Percentiles rank a stretch among this genome's conserved stretches.
phyloP scores from a whole-genome alignment of 2,888 invertebrate genomes.

The Hypsopygia costalis region DNA sequence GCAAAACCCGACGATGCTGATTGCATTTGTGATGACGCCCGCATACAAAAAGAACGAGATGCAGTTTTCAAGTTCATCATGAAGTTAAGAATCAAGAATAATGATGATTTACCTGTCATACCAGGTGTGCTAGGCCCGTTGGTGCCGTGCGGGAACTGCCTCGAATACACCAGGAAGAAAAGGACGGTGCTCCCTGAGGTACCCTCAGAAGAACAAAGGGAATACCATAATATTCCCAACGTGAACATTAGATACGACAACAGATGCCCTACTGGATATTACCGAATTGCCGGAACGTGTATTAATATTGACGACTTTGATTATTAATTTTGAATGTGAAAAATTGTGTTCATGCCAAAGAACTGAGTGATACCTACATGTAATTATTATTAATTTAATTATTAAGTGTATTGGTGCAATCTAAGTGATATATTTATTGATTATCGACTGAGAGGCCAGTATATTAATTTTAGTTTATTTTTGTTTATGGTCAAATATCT shows the following conservation, averaged over 20 bases:
- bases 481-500: no score
- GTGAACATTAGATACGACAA: slow-evolving; percentile 1
- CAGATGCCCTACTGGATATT: slow-evolving; percentile 13
- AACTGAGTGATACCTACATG: neutral
- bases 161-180: slow-evolving; percentile 18
- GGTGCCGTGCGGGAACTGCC: slow-evolving; percentile 29
- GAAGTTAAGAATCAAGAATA: slow-evolving; percentile 9
- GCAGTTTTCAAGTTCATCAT: slow-evolving; percentile 20
- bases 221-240: neutral
- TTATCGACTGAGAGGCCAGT: no score
- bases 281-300: slow-evolving; percentile 13
- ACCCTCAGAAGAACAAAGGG: neutral
- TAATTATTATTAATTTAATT: no score
- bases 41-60: slow-evolving; percentile 14
- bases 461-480: no score
- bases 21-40: slow-evolving; percentile 20
- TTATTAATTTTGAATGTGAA: neutral
- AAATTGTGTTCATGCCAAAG: neutral
- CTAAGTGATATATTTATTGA: no score
- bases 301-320: slow-evolving; percentile 3
- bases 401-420: no score
- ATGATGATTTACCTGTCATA: slow-evolving; percentile 16
- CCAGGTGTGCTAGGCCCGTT: slow-evolving; percentile 27
- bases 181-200: slow-evolving; percentile 10
- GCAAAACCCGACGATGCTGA: slow-evolving; percentile 9